Base-by-base conservation (phyloP, 2,888 invertebrate genomes). In the Drosophila villosipedis region DNA sequence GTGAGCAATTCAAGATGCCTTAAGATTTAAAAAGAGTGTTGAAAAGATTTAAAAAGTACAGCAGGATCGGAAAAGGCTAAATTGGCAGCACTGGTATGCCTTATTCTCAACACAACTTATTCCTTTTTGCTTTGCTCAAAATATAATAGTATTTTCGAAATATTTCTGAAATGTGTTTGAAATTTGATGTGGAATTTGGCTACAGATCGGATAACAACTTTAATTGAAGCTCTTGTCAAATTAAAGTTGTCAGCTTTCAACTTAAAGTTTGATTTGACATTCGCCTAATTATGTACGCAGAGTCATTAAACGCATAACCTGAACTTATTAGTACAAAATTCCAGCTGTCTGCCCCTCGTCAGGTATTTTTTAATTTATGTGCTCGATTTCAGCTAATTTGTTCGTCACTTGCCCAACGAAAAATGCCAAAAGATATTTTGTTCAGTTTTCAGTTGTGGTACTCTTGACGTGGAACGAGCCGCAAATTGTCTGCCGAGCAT, bases 381-480 rank as follows among this genome's bases (percentile, higher is more conserved):
- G 81, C 80, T 85, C 84, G 80, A 85, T 80, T 87, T 83, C 77
- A 68, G 75, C 75, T 87, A 86, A 86, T 85, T 86, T 87, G 83
- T 82, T 86, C 85, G 82, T 85, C 85, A 87, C 85, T 86, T 87
- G 84, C 66, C 72, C 82, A 83, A 25, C 59, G 9, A 47, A 61
- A 61, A 68, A 79, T 71, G 70, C 62, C 68, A 73, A 68, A 75
- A 74, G 50, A 73, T 35, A 58, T 68, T 57, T 71, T 55, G 2
- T 41, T 41, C n/a, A 41, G n/a, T n/a, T n/a, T 60, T 30, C 28
- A 28, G 37, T 64, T 64, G 43, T 47, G 22, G 22, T 22, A 1
- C 54, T 53, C 30, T 57, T 78, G 71, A 60, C 65, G 64, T 78
- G 71, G 75, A 57, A 50, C 65, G 47, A 25, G 35, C 54, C 43